phyloP scores from a whole-genome alignment of 1,140 invertebrate species.

The Drosophila nikananu region DNA sequence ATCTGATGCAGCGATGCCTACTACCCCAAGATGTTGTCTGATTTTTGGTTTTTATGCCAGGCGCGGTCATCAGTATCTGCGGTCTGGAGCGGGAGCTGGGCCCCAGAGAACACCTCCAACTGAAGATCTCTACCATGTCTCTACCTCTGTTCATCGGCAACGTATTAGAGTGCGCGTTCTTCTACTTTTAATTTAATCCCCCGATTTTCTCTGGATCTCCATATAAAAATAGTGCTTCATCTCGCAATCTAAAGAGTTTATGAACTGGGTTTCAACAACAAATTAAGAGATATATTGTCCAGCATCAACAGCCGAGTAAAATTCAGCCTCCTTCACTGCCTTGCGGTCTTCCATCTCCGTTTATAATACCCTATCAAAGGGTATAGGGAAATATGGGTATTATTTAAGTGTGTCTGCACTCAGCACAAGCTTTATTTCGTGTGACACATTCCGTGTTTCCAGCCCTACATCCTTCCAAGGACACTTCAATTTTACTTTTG shows the following conservation, averaged over 20 bases:
- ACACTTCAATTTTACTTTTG: constrained; percentile 77
- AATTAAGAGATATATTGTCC: background rate
- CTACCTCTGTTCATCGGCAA: constrained; percentile 44
- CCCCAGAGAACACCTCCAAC: background rate
- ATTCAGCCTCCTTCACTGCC: background rate
- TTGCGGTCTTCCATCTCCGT: too few relatives aligned
- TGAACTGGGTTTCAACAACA: background rate
- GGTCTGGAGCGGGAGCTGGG: constrained; percentile 28
- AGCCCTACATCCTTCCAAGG: constrained; percentile 1
- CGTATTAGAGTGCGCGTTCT: too few relatives aligned
- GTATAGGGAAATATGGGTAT: background rate
- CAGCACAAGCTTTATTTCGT: constrained; percentile 25
- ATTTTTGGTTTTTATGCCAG: constrained; percentile 77
- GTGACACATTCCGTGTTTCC: constrained; percentile 28
- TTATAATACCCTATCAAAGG: background rate
- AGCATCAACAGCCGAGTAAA: background rate
- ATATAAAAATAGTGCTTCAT: background rate
- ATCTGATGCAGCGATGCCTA: constrained; percentile 69
- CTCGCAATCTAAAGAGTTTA: too few relatives aligned
- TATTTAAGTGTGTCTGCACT: constrained; percentile 4
- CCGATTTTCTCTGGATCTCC: background rate
- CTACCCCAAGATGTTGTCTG: constrained; percentile 75
- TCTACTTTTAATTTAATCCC: background rate
- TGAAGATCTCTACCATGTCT: constrained; percentile 5
- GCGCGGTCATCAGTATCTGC: constrained; percentile 36